phyloP scores from a whole-genome alignment of 1,140 invertebrate genomes.

The Sminthurinus signatus region DNA sequence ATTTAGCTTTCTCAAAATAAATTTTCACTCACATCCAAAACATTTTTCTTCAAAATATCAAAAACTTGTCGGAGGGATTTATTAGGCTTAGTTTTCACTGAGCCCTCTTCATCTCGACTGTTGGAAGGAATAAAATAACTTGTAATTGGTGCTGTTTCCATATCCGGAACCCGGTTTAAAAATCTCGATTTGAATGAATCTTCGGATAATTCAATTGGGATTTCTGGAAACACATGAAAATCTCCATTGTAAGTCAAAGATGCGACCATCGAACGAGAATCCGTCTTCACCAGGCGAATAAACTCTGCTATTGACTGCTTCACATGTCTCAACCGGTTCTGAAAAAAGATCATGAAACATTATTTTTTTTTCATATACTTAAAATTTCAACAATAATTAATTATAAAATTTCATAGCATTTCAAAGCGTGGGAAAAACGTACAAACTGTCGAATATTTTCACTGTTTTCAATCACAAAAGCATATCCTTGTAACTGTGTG shows the following conservation, averaged over 20 bases:
- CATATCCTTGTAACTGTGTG: slow-evolving; percentile 14
- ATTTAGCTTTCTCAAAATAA: no score
- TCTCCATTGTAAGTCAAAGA: not conserved
- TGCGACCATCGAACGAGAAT: no score
- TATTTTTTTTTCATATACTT: not conserved
- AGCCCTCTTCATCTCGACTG: no score
- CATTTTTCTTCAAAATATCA: no score
- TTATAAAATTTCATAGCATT: no score
- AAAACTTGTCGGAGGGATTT: no score
- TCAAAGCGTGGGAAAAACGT: not conserved
- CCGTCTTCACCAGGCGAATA: not conserved
- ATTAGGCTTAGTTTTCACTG: no score
- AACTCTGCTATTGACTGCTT: slow-evolving; percentile 27
- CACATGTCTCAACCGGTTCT: slow-evolving; percentile 12
- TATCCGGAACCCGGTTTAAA: not conserved
- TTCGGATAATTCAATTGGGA: not conserved
- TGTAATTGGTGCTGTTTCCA: no score
- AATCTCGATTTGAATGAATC: not conserved
- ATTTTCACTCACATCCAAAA: no score
- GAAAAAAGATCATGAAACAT: not conserved
- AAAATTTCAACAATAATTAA: not conserved
- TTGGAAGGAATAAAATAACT: no score
- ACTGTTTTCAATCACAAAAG: slow-evolving; percentile 29
- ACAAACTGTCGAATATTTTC: not conserved
- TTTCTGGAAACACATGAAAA: not conserved